These are phyloP conservation scores for Congeria kusceri DNA, from an alignment of 2,888 invertebrate genomes.

Conservation along the genomic window DNA sequence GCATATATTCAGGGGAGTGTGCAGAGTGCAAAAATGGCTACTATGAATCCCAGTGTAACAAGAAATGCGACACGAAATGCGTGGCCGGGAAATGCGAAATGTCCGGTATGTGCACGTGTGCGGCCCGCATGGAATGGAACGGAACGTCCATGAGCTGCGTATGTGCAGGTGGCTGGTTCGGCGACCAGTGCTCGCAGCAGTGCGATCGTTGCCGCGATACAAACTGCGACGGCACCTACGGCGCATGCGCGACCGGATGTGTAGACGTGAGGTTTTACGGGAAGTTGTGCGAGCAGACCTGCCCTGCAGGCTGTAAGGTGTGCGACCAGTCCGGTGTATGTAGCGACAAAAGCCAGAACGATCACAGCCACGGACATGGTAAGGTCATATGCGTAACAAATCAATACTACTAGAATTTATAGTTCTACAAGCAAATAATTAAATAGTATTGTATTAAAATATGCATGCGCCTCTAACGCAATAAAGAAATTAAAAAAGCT, in stretches of 20 bases:
- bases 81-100: not conserved
- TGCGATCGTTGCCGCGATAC: not conserved
- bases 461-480: too few relatives aligned
- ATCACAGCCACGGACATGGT: too few relatives aligned
- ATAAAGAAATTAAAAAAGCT: too few relatives aligned
- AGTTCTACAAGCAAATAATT: too few relatives aligned
- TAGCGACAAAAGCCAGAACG: too few relatives aligned
- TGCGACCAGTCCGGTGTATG: slow-evolving; percentile 6
- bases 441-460: too few relatives aligned
- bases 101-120: not conserved
- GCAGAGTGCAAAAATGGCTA: not conserved
- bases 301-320: slow-evolving; percentile 18
- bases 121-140: not conserved
- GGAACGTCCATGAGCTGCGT: not conserved
- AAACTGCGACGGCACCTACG: not conserved
- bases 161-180: slow-evolving; percentile 13
- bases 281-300: slow-evolving; percentile 11
- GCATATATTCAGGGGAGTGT: too few relatives aligned
- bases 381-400: too few relatives aligned
- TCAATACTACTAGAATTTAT: too few relatives aligned
- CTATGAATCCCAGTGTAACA: slow-evolving; percentile 17
- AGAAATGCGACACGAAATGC: slow-evolving; percentile 12
- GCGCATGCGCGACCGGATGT: slow-evolving; percentile 31
- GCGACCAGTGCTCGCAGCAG: not conserved
- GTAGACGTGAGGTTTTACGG: slow-evolving; percentile 32